phyloP scores from a whole-genome alignment of 2,113 vertebrate species.

The Actenoides hombroni region DNA sequence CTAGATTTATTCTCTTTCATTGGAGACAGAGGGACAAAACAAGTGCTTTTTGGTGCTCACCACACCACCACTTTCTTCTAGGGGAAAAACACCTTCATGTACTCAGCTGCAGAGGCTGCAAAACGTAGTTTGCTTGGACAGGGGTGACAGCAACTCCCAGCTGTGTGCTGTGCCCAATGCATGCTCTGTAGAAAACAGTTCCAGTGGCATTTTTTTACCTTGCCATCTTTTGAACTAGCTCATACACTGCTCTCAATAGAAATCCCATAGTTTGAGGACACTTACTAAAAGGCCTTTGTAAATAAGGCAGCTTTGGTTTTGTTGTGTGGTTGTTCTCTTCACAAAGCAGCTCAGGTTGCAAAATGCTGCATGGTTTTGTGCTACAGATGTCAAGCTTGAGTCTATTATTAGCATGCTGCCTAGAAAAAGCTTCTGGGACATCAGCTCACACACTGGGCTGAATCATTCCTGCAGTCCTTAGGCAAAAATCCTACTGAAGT shows the following conservation, averaged over 20 bases:
- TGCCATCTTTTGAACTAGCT: not conserved
- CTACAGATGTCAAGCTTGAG: not conserved
- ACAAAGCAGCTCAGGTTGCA: not conserved
- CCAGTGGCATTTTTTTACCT: not conserved
- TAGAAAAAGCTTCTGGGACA: slow-evolving; percentile 14
- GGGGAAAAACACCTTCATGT: not conserved
- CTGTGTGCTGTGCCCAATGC: not conserved
- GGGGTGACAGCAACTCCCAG: not conserved
- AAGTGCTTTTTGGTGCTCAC: not conserved
- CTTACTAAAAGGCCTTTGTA: not conserved
- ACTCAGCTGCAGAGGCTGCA: not conserved
- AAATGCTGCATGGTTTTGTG: not conserved
- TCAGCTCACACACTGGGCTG: not conserved
- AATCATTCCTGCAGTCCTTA: not conserved
- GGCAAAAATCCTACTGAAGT: not conserved
- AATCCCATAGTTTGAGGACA: not conserved
- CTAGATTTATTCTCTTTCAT: not conserved
- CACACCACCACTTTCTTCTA: not conserved
- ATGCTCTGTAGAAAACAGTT: not conserved
- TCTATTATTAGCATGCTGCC: slow-evolving; percentile 10
- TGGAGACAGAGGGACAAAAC: not conserved
- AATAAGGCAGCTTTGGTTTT: not conserved
- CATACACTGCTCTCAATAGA: not conserved
- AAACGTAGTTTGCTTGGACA: not conserved
- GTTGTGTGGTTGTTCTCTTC: not conserved